A percentile compares a stretch with the other conserved stretches of the same genome.
phyloP scores from a whole-genome alignment of 2,113 vertebrate genomes.

The cattle (Bos taurus) region ARS-UCD2.0 NC_037337.1:42558501-42559000 shows the following conservation, averaged over 20 bases:
- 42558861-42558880: too few relatives aligned
- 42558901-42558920: too few relatives aligned
- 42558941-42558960: too few relatives aligned
- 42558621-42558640: not conserved
- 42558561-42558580: not conserved
- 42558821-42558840: not conserved
- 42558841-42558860: too few relatives aligned
- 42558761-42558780: not conserved
- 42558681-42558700: not conserved
- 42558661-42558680: not conserved
- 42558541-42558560: not conserved
- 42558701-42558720: not conserved
- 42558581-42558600: accelerated
- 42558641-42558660: not conserved
- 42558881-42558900: too few relatives aligned
- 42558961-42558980: too few relatives aligned
- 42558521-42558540: not conserved
- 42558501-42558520: not conserved
- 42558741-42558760: not conserved
- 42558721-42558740: not conserved
- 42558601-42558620: not conserved
- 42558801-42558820: not conserved
- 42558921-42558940: too few relatives aligned
- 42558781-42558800: not conserved
- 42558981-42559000: too few relatives aligned